Conservation (phyloP, 2,113 vertebrate species). For the Cryptotis parvus region DNA sequence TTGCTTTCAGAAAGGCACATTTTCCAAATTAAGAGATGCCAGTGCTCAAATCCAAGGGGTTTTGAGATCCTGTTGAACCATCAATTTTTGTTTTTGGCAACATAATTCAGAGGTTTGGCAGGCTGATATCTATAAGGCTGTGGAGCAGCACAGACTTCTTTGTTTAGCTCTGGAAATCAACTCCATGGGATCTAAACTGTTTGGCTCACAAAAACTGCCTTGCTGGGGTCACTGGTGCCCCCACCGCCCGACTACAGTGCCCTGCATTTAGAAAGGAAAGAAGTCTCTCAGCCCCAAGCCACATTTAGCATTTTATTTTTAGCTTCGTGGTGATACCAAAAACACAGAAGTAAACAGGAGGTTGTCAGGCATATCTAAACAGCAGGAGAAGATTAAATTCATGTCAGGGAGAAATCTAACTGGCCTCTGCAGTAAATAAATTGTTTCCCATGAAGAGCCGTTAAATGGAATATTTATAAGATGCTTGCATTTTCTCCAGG, state of each 20-base stretch:
- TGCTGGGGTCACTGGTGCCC: slow-evolving; percentile 47
- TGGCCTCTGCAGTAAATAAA: slow-evolving; percentile 74
- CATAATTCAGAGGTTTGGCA: slow-evolving; percentile 64
- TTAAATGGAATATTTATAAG: slow-evolving; percentile 81
- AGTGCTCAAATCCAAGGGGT: slow-evolving; percentile 34
- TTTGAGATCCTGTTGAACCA: slow-evolving; percentile 36
- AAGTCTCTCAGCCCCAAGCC: slow-evolving; percentile 80
- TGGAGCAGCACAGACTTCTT: slow-evolving; percentile 64
- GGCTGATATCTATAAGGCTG: slow-evolving; percentile 3
- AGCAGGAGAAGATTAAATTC: slow-evolving; percentile 84
- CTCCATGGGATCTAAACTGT: slow-evolving; percentile 54
- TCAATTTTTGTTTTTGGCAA: slow-evolving; percentile 48
- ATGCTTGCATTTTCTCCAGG: slow-evolving; percentile 78
- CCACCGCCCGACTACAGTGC: slow-evolving; percentile 73
- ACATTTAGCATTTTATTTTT: slow-evolving; percentile 89
- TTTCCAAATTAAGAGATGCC: slow-evolving; percentile 58
- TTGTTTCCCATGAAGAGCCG: slow-evolving; percentile 75
- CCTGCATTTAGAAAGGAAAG: slow-evolving; percentile 83
- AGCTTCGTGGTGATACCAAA: slow-evolving; percentile 85
- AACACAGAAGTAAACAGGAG: slow-evolving; percentile 89
- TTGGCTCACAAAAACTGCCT: slow-evolving; percentile 77
- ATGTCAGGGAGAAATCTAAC: slow-evolving; percentile 74
- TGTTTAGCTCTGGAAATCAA: slow-evolving; percentile 72
- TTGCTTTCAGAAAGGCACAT: slow-evolving; percentile 29
- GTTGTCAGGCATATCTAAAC: slow-evolving; percentile 87